These are phyloP conservation scores for Pipistrellus pipistrellus DNA, from an alignment of 2,797 vertebrate genomes.

Conservation along the genomic window DNA sequence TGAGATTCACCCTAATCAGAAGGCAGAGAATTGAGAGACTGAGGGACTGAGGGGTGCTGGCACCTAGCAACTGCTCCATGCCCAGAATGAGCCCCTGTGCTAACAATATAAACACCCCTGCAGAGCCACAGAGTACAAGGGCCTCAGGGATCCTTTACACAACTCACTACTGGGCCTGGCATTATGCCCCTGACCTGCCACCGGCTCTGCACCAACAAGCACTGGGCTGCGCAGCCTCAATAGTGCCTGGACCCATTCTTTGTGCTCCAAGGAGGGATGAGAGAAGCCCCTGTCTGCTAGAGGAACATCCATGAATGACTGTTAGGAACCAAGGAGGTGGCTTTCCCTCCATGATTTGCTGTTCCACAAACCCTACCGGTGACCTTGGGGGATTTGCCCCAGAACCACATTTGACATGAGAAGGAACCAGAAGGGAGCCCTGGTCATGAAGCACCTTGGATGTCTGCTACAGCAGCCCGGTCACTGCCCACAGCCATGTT, in stretches of 20 bases:
- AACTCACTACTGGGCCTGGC: background rate
- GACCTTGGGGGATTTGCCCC: background rate
- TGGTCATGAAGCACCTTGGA: background rate
- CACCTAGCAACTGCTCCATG: background rate
- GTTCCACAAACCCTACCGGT: background rate
- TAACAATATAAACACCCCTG: background rate
- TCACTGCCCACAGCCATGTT: accelerated
- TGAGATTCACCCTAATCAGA: background rate
- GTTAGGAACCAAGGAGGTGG: background rate
- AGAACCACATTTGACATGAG: background rate
- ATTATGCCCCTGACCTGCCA: background rate
- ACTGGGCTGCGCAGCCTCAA: background rate
- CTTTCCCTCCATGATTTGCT: background rate
- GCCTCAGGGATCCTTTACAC: background rate
- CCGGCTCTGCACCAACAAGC: background rate
- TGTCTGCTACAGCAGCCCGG: background rate
- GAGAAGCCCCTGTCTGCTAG: background rate
- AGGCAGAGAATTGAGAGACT: background rate
- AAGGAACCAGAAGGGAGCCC: background rate
- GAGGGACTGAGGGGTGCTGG: background rate
- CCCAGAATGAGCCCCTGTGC: background rate
- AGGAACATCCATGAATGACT: background rate
- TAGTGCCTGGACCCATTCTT: too few relatives aligned
- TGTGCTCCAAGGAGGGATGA: too few relatives aligned
- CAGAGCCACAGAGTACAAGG: accelerated